These are phyloP conservation scores for Myotis planiceps DNA, from an alignment of 2,797 vertebrate species.

Conservation along the genomic window DNA sequence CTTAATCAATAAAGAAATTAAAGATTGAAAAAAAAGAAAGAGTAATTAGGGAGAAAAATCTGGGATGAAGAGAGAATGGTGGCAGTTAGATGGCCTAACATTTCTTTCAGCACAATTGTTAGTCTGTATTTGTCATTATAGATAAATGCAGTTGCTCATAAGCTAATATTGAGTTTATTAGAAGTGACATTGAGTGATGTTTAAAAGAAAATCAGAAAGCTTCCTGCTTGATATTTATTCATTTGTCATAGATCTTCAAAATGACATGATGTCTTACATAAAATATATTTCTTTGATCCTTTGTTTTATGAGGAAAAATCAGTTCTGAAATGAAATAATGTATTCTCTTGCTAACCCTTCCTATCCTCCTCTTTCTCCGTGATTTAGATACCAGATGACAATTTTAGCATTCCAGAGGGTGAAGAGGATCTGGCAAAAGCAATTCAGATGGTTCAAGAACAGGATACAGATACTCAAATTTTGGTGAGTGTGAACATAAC, in stretches of 20 bases:
- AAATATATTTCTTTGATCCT: neutral
- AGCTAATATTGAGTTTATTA: neutral
- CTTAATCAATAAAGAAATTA: too few relatives aligned
- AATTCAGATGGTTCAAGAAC: constrained; percentile 83
- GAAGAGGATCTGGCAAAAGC: constrained; percentile 89
- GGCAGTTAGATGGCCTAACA: neutral
- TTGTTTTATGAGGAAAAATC: constrained; percentile 28
- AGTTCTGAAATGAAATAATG: constrained; percentile 39
- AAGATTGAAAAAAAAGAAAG: neutral
- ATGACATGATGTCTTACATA: neutral
- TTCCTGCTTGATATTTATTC: neutral
- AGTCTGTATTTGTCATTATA: neutral
- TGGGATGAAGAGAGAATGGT: neutral
- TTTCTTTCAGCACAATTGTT: neutral
- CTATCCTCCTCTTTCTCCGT: constrained; percentile 25
- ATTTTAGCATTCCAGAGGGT: constrained; percentile 85
- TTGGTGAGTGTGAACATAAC: constrained; percentile 78
- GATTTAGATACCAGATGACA: constrained; percentile 86
- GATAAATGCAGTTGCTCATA: neutral
- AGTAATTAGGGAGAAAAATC: neutral
- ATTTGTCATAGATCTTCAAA: constrained; percentile 11
- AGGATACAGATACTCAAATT: constrained; percentile 79
- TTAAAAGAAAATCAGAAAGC: neutral
- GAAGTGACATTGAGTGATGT: constrained; percentile 12
- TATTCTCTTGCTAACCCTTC: neutral